phyloP scores from a whole-genome alignment of 2,113 vertebrate genomes.

The Agapornis roseicollis region DNA sequence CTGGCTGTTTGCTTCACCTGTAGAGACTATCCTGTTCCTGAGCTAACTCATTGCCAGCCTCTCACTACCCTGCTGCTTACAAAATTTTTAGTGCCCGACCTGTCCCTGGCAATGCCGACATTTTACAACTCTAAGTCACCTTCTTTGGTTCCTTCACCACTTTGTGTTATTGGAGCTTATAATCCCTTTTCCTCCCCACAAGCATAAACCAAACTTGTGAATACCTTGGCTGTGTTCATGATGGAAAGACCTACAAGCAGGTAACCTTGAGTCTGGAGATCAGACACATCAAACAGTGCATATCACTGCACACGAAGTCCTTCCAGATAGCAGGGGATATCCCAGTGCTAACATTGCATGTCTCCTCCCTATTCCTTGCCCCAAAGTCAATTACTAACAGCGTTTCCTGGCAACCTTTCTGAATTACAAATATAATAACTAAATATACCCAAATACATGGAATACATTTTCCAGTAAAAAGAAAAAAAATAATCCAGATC shows the following conservation, averaged over 20 bases:
- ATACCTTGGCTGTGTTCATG: not conserved
- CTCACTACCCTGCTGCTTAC: not conserved
- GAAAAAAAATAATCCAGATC: not conserved
- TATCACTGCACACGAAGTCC: not conserved
- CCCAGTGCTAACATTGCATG: not conserved
- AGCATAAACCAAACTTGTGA: not conserved
- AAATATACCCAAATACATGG: not conserved
- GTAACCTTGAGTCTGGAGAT: not conserved
- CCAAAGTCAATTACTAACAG: not conserved
- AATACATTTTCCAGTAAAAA: not conserved
- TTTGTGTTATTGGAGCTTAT: not conserved
- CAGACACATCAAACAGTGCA: not conserved
- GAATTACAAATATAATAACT: not conserved
- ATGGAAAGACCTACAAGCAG: not conserved
- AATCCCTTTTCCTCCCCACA: not conserved
- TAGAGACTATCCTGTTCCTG: not conserved
- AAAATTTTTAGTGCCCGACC: not conserved
- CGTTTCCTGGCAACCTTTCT: not conserved
- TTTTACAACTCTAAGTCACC: not conserved
- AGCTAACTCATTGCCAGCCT: not conserved
- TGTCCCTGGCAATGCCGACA: not conserved
- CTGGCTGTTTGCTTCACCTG: not conserved
- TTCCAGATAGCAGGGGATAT: not conserved
- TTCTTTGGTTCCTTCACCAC: not conserved
- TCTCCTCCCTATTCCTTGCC: not conserved